Evolutionary conservation across 1,140 invertebrate species (phyloP).

Genomic region (Theocolax elegans): DNA sequence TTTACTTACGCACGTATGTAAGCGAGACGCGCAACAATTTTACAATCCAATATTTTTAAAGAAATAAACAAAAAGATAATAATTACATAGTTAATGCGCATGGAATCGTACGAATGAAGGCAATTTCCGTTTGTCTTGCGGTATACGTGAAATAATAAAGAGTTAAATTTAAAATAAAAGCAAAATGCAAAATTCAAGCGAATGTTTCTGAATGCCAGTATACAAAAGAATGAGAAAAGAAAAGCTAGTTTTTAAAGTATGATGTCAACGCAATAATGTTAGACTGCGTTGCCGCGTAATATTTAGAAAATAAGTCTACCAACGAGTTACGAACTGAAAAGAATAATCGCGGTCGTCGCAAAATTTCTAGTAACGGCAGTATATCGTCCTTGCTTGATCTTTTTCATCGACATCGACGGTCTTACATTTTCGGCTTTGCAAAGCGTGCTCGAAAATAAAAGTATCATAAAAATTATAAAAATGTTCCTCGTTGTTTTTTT

Average conservation of each 20-base stretch:
- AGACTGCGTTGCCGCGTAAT: conserved; percentile 50
- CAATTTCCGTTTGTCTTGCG: conserved; percentile 31
- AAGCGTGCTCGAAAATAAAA: neutral
- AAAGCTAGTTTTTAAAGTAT: conserved; percentile 47
- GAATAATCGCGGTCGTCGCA: conserved; percentile 40
- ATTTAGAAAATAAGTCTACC: conserved; percentile 48
- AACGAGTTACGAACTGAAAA: conserved; percentile 36
- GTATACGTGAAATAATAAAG: conserved; percentile 49
- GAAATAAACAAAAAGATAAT: conserved; percentile 28
- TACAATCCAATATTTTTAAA: conserved; percentile 36
- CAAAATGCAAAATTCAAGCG: conserved; percentile 29
- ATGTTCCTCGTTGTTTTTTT: conserved; percentile 25
- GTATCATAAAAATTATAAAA: conserved; percentile 3
- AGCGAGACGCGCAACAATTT: conserved; percentile 29
- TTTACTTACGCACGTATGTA: conserved; percentile 16
- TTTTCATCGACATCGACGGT: conserved; percentile 48
- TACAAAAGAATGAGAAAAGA: conserved; percentile 17
- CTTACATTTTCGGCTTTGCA: neutral
- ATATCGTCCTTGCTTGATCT: conserved; percentile 30
- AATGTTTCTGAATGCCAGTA: conserved; percentile 50
- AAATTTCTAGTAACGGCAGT: conserved; percentile 19
- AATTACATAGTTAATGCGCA: conserved; percentile 30
- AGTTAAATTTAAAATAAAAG: conserved; percentile 12
- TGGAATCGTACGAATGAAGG: conserved; percentile 48
- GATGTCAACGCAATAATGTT: conserved; percentile 49